Percentiles rank a stretch among this genome's conserved stretches.
These are phyloP conservation scores for Coptotermes formosanus DNA, from an alignment of 1,140 invertebrate genomes.

Conservation along the genomic window DNA sequence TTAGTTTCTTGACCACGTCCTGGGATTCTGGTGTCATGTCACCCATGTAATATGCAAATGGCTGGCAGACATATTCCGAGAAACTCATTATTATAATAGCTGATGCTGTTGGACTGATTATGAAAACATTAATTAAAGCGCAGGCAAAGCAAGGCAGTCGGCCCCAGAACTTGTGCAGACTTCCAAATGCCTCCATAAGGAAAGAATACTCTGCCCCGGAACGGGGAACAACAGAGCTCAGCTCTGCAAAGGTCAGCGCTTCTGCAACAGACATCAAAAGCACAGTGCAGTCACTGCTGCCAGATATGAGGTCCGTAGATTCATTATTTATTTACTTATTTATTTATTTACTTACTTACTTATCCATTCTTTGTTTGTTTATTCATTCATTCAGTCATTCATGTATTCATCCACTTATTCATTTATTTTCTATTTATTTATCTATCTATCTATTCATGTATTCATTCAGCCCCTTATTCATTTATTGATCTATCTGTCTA, in stretches of 20 bases:
- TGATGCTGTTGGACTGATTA: conserved; percentile 73
- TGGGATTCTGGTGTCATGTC: conserved; percentile 47
- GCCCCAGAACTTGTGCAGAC: conserved; percentile 65
- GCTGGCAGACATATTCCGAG: conserved; percentile 73
- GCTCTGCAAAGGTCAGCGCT: conserved; percentile 76
- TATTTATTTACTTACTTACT: too few relatives aligned
- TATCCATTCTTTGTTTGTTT: too few relatives aligned
- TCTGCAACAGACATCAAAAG: conserved; percentile 48
- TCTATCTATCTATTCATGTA: too few relatives aligned
- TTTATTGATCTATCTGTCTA: too few relatives aligned
- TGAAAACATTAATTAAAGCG: conserved; percentile 74
- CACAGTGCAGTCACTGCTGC: too few relatives aligned
- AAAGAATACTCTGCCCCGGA: conserved; percentile 85
- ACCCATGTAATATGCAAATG: conserved; percentile 53
- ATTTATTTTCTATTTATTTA: too few relatives aligned
- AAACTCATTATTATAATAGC: conserved; percentile 80
- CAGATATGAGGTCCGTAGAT: too few relatives aligned
- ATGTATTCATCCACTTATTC: too few relatives aligned
- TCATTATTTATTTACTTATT: too few relatives aligned
- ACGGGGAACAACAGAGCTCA: conserved; percentile 75
- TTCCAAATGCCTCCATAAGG: conserved; percentile 70
- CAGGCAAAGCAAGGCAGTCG: conserved; percentile 75
- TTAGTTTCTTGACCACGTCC: conserved; percentile 60
- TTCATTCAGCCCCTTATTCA: too few relatives aligned
- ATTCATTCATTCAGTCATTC: too few relatives aligned